Conservation (phyloP, 1,140 invertebrate genomes). For the Nebria ingens region DNA sequence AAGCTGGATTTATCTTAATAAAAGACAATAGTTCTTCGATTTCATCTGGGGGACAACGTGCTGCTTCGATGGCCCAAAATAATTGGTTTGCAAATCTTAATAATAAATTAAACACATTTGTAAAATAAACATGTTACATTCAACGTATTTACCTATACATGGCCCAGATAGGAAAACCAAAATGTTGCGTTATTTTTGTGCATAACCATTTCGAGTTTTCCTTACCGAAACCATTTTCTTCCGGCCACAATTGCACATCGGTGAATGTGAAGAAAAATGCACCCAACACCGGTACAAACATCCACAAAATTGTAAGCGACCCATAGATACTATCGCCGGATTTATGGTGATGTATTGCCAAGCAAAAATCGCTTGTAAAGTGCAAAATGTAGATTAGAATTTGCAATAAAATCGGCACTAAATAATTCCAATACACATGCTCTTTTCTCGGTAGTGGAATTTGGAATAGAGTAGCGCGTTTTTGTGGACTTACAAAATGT, state of each 20-base stretch:
- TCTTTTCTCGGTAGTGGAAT: constrained; percentile 31
- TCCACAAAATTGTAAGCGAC: constrained; percentile 35
- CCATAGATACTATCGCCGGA: constrained; percentile 39
- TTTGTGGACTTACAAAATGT: too few relatives aligned
- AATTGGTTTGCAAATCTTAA: constrained; percentile 51
- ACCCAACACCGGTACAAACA: constrained; percentile 39
- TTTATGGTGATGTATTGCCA: constrained; percentile 37
- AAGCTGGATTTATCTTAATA: constrained; percentile 46
- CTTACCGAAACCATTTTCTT: constrained; percentile 21
- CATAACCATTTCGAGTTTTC: constrained; percentile 40
- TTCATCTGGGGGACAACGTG: constrained; percentile 42
- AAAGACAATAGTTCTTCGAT: constrained; percentile 44
- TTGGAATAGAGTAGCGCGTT: not conserved
- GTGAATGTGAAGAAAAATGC: constrained; percentile 41
- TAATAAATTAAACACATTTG: constrained; percentile 16
- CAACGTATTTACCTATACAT: constrained; percentile 47
- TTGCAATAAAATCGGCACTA: constrained; percentile 35
- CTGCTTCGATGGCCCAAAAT: constrained; percentile 59
- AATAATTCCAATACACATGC: constrained; percentile 37
- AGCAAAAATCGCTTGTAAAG: constrained; percentile 38
- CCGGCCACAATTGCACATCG: constrained; percentile 40
- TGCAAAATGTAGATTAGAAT: constrained; percentile 37
- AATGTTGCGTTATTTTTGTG: constrained; percentile 43
- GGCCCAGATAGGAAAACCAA: constrained; percentile 54
- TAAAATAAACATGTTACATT: constrained; percentile 15